phyloP scores from a whole-genome alignment of 2,113 vertebrate genomes.

The Gnathonemus echidnorhynchus region DNA sequence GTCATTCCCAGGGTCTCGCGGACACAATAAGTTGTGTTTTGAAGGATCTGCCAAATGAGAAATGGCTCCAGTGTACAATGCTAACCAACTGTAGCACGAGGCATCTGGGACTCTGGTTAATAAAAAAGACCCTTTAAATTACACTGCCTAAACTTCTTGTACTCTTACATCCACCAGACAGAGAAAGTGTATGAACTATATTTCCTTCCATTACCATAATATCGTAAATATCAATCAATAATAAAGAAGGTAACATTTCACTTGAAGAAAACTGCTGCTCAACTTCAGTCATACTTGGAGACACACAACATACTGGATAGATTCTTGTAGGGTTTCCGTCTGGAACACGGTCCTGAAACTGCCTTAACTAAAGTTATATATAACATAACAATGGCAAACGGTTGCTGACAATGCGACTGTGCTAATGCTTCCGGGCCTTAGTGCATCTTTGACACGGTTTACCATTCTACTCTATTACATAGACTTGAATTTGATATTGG shows the following conservation, averaged over 20 bases:
- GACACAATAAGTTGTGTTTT: background rate
- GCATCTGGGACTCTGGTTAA: background rate
- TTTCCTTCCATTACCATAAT: background rate
- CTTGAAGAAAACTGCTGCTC: background rate
- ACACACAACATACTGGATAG: background rate
- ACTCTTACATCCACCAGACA: background rate
- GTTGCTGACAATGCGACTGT: background rate
- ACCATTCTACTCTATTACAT: background rate
- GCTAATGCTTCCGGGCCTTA: background rate
- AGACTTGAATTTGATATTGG: background rate
- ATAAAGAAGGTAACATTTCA: background rate
- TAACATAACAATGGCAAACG: background rate
- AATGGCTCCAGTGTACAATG: constrained; percentile 43
- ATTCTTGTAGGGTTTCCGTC: background rate
- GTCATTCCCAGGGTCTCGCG: background rate
- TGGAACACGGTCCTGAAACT: background rate
- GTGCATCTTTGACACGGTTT: background rate
- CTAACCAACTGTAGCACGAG: constrained; percentile 43
- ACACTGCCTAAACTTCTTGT: background rate
- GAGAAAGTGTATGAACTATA: background rate
- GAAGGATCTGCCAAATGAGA: constrained; percentile 10
- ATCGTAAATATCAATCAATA: background rate
- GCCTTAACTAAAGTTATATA: background rate
- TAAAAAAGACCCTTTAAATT: background rate
- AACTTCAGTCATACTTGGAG: background rate